Conservation (phyloP, 2,113 vertebrate genomes). For the Chaetodon auriga region DNA sequence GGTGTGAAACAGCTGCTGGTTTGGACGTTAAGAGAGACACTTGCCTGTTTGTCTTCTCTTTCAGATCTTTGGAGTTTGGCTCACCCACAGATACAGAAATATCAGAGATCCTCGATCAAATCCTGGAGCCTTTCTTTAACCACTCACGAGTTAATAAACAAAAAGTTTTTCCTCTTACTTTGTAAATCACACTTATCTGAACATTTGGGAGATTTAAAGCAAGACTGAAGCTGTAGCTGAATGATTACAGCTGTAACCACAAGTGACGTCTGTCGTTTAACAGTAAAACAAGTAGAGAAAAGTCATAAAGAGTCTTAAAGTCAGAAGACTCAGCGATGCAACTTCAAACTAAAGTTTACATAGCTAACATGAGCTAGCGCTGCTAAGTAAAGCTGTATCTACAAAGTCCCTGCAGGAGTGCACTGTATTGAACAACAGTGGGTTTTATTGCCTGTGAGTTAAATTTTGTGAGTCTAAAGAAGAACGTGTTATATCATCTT, state of each 20-base stretch:
- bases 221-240: not conserved
- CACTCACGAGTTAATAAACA: not conserved
- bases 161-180: not conserved
- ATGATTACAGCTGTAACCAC: not conserved
- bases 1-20: not conserved
- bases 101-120: conserved; percentile 95
- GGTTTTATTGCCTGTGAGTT: not conserved
- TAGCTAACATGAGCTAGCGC: not conserved
- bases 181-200: not conserved
- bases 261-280: no score
- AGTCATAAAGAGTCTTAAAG: not conserved
- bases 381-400: not conserved
- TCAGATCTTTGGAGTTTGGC: conserved; percentile 96
- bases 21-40: not conserved
- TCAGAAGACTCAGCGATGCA: not conserved
- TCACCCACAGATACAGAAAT: conserved; percentile 95
- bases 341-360: not conserved
- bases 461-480: not conserved
- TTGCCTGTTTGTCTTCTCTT: conserved; percentile 43
- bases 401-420: no score
- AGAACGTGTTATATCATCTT: not conserved
- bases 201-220: not conserved
- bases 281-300: not conserved
- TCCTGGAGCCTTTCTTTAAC: conserved; percentile 94
- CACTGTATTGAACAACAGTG: not conserved